Conservation (phyloP, 2,888 invertebrate genomes). For the Leistus spinibarbis region DNA sequence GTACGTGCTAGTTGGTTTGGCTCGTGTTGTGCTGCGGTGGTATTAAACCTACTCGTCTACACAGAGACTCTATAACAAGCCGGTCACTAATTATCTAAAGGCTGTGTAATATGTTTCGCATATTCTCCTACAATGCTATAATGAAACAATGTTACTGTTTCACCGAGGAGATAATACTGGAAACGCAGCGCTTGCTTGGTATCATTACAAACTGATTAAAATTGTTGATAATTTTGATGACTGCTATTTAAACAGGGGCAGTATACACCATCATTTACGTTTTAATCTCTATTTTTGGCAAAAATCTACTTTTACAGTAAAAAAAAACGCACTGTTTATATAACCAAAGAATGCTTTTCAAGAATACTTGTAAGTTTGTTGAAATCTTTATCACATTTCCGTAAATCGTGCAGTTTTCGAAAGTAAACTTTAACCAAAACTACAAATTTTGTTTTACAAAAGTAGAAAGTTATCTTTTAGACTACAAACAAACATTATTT, state of each 20-base stretch:
- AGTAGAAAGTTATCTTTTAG: too few relatives aligned
- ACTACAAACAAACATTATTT: too few relatives aligned
- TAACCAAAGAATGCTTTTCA: too few relatives aligned
- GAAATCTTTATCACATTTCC: too few relatives aligned
- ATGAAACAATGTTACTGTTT: not conserved
- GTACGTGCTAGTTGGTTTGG: not conserved
- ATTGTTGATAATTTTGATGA: constrained; percentile 1
- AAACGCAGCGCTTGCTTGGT: not conserved
- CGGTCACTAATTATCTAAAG: not conserved
- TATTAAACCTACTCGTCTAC: not conserved
- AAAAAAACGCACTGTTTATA: too few relatives aligned
- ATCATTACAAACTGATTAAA: constrained; percentile 47
- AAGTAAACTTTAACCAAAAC: too few relatives aligned
- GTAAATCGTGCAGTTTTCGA: too few relatives aligned
- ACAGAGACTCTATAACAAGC: not conserved
- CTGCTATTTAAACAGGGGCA: not conserved
- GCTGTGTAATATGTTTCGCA: not conserved
- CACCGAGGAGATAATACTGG: not conserved
- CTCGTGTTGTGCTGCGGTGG: not conserved
- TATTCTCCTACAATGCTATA: not conserved
- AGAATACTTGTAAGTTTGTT: too few relatives aligned
- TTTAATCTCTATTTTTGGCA: too few relatives aligned
- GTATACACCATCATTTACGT: not conserved
- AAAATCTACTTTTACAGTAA: too few relatives aligned
- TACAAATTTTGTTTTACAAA: too few relatives aligned